These are phyloP conservation scores for Scylla paramamosain DNA, from an alignment of 1,140 invertebrate genomes.

Conservation along the genomic window DNA sequence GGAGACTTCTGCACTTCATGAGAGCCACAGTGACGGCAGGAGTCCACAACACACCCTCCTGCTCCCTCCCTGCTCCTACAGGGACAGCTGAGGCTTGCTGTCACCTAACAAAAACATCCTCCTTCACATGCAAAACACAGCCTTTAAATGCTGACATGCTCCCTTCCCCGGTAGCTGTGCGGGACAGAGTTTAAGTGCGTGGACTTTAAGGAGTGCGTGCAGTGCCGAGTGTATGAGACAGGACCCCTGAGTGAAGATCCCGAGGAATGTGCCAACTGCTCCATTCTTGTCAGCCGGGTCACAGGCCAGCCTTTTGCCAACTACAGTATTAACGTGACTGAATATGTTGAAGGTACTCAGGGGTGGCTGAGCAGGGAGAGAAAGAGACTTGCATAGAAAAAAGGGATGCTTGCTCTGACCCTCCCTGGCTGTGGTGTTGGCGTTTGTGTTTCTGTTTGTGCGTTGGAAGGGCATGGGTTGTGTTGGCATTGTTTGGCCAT, in stretches of 20 bases:
- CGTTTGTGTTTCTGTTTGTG: not conserved
- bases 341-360: slow-evolving; percentile 74
- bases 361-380: not conserved
- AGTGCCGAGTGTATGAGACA: slow-evolving; percentile 92
- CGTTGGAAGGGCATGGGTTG: not conserved
- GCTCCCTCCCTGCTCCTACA: not conserved
- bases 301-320: slow-evolving; percentile 70
- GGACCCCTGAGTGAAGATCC: slow-evolving; percentile 86
- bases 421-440: not conserved
- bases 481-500: not conserved
- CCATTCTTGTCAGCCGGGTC: slow-evolving; percentile 71
- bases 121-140: not conserved
- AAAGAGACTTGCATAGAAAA: not conserved
- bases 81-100: not conserved
- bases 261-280: slow-evolving; percentile 78
- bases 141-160: not conserved
- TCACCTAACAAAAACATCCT: not conserved
- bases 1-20: too few relatives aligned
- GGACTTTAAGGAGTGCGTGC: slow-evolving; percentile 94
- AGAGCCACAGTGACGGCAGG: not conserved
- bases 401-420: not conserved
- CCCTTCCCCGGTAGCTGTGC: slow-evolving; percentile 72
- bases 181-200: slow-evolving; percentile 83
- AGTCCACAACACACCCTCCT: not conserved
- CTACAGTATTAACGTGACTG: slow-evolving; percentile 74